Base-by-base conservation (phyloP, 64 coral and sea anemone genomes). In the Astreopora myriophthalma region DNA sequence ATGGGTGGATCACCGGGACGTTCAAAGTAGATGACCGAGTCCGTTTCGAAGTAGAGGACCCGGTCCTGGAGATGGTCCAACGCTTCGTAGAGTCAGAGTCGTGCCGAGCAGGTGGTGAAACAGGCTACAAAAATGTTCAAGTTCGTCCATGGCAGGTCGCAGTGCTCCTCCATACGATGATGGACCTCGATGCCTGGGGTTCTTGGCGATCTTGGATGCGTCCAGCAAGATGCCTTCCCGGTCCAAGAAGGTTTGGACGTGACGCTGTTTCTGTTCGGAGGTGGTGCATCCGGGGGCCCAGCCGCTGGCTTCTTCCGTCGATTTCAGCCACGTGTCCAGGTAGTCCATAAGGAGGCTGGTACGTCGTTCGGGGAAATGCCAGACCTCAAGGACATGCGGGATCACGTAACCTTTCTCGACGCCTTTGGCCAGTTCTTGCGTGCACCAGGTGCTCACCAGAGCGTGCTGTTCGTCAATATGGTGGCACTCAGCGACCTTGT, bases 181-280 rank as follows among this genome's bases (percentile, higher is more conserved):
- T 35, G 3, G 26, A 85, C 26, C n/a, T n/a, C n/a, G n/a, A n/a
- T n/a, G n/a, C n/a, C n/a, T n/a, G n/a, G n/a, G n/a, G n/a, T n/a
- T n/a, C n/a, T n/a, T n/a, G n/a, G n/a, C n/a, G n/a, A n/a, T n/a
- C n/a, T n/a, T n/a, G n/a, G n/a, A n/a, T n/a, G n/a, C n/a, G n/a
- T n/a, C n/a, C n/a, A n/a, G n/a, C n/a, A n/a, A 12, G 36, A 85
- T 68, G 23, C 82, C 82, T 60, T 85, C 58, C n/a, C 52, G 52
- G 34, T 32, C 61, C 30, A 34, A 6, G 42, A 46, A 46, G 42
- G 4, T 6, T 46, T 11, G 42, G 42, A 46, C 42, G 42, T 46
- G 11, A 11, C 11, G 4, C 42, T 11, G 42, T 46, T 11, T 4
- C 42, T 6, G 37, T 32, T 85, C 52, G 36, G 66, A 57, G 20